A percentile compares a stretch with the other conserved stretches of the same genome.
Evolutionary conservation across 2,797 vertebrate genomes (phyloP).

Genomic region (Eupleurogrammus muticus): DNA sequence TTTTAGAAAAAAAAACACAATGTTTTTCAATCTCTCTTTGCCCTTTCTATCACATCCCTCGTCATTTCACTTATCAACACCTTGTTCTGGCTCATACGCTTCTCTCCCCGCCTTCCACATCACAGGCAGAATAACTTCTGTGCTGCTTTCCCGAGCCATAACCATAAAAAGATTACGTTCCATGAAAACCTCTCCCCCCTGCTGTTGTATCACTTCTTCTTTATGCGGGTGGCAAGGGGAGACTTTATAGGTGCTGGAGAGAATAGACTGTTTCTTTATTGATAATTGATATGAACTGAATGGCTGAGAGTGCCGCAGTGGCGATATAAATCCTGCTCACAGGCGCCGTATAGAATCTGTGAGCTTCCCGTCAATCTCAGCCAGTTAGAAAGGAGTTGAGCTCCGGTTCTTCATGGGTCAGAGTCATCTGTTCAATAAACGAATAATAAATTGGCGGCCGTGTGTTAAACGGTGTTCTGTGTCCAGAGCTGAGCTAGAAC

Average conservation of each 20-base stretch:
- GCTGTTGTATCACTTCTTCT: constrained; percentile 42
- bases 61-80: constrained; percentile 59
- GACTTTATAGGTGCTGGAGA: constrained; percentile 20
- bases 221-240: constrained; percentile 31
- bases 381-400: constrained; percentile 18
- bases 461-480: constrained; percentile 28
- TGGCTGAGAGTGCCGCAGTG: constrained; percentile 38
- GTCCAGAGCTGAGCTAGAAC: constrained; percentile 36
- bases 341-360: constrained; percentile 14
- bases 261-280: constrained; percentile 43
- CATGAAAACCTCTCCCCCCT: constrained; percentile 31
- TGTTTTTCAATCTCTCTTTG: constrained; percentile 32
- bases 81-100: constrained; percentile 11
- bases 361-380: constrained; percentile 33
- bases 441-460: constrained; percentile 48
- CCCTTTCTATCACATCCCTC: constrained; percentile 18
- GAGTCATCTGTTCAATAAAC: constrained; percentile 46
- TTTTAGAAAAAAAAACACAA: constrained; percentile 13
- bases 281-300: constrained; percentile 66
- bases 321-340: constrained; percentile 38
- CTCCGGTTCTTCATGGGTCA: constrained; percentile 25
- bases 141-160: constrained; percentile 38
- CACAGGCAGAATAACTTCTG: constrained; percentile 44
- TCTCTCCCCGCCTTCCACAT: constrained; percentile 34
- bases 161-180: constrained; percentile 61